Evolutionary conservation across 2,888 invertebrate species (phyloP).

Genomic region (Ischnus inquisitorius): DNA sequence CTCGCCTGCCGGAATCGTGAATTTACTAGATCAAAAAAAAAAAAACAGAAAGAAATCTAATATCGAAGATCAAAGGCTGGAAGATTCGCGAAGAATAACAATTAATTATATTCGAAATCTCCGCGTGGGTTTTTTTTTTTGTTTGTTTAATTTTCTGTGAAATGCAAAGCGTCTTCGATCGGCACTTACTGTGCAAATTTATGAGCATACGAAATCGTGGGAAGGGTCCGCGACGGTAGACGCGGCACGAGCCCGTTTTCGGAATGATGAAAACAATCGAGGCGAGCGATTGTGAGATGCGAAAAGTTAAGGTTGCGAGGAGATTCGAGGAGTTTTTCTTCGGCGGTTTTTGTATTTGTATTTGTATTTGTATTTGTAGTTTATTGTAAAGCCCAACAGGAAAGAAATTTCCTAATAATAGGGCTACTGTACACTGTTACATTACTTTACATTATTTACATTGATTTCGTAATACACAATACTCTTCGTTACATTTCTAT

Average conservation of each 20-base stretch:
- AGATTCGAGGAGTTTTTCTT: slow-evolving; percentile 2
- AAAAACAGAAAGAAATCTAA: too few species aligned
- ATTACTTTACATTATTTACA: too few species aligned
- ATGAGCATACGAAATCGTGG: slow-evolving; percentile 43
- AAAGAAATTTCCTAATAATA: background rate
- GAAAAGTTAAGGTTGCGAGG: slow-evolving; percentile 22
- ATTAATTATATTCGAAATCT: slow-evolving; percentile 16
- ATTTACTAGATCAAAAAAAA: too few species aligned
- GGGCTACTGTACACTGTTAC: too few species aligned
- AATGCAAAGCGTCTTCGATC: slow-evolving; percentile 34
- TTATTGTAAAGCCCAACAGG: too few species aligned
- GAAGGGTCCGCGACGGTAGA: slow-evolving; percentile 18
- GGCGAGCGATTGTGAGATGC: background rate
- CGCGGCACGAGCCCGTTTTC: background rate
- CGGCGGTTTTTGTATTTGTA: too few species aligned
- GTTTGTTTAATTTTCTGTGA: slow-evolving; percentile 20
- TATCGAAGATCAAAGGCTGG: slow-evolving; percentile 21
- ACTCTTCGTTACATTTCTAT: too few species aligned
- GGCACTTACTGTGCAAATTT: slow-evolving; percentile 32
- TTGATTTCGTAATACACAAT: too few species aligned
- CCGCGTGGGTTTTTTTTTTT: slow-evolving; percentile 3
- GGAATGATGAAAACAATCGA: background rate
- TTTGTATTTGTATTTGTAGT: too few species aligned
- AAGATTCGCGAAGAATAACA: slow-evolving; percentile 9
- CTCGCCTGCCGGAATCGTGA: background rate